phyloP scores from a whole-genome alignment of 2,888 invertebrate species.

The Drosophila paramelanica region DNA sequence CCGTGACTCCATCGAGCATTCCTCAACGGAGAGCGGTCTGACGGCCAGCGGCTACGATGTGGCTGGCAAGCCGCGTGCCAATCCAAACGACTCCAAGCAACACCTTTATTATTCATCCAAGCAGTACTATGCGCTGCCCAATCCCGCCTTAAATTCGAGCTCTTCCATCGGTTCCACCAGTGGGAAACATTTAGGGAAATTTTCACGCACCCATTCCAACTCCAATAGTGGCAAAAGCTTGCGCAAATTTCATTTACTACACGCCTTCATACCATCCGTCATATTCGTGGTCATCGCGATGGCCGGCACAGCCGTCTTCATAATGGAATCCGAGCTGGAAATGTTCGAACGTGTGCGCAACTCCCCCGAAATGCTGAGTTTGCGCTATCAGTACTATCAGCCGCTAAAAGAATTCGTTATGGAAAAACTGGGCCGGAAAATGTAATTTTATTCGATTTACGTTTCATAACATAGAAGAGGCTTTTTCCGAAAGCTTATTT shows the following conservation, averaged over 20 bases:
- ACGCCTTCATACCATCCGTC: constrained; percentile 92
- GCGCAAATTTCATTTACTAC: constrained; percentile 88
- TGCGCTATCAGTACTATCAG: constrained; percentile 92
- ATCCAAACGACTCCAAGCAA: constrained; percentile 67
- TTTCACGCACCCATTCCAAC: constrained; percentile 58
- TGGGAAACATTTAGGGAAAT: constrained; percentile 53
- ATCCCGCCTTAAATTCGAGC: constrained; percentile 75
- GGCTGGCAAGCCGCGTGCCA: constrained; percentile 57
- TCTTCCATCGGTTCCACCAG: constrained; percentile 50
- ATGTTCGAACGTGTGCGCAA: constrained; percentile 89
- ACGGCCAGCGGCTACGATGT: constrained; percentile 76
- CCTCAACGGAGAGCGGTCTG: constrained; percentile 91
- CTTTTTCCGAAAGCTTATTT: not conserved
- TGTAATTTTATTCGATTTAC: constrained; percentile 19
- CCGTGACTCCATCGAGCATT: constrained; percentile 91
- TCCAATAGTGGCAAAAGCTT: constrained; percentile 83
- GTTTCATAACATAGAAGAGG: not conserved
- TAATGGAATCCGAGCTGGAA: constrained; percentile 92
- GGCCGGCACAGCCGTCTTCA: constrained; percentile 88
- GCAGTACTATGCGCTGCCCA: constrained; percentile 70
- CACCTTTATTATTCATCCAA: constrained; percentile 72
- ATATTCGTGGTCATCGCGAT: constrained; percentile 90
- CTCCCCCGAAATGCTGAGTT: constrained; percentile 91
- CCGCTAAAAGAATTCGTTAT: constrained; percentile 89
- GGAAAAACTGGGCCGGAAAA: constrained; percentile 73